Base-by-base conservation (phyloP, 2,888 invertebrate species). In the Diarsia mendica region DNA sequence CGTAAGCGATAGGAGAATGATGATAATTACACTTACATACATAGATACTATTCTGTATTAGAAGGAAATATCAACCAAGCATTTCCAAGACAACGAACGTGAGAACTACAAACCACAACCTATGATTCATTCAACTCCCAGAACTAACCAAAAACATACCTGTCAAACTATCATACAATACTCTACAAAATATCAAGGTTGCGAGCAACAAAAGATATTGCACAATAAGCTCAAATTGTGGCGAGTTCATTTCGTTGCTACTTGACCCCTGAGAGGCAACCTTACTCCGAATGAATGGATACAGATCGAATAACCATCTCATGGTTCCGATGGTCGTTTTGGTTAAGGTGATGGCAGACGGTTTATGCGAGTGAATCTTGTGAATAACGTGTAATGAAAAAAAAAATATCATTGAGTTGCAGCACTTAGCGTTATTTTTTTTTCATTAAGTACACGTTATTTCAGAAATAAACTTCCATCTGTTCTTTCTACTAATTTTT, bases 151-250 rank as follows among this genome's bases (percentile, higher is more conserved):
- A 77, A 77, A 77, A 33, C 5, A 65, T 66, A 87, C 66, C 77
- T 87, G 81, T 83, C 76, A 83, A 70, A 80, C 61, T 73, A 74
- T 79, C 69, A 72, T 74, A 79, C 39, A 51, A 61, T 66, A 85
- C 58, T 71, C 39, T 55, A 73, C 44, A 77, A 87, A 87, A 87
- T 88, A 83, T 82, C 88, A 87, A 87, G 87, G 87, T 86, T 84
- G 83, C 67, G 71, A 60, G 67, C 70, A 82, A 88, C 87, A 86
- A 88, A 88, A 78, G 70, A 67, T 28, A 63, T 84, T 83, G 53
- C 85, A 79, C 80, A 87, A 87, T 88, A 58, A 79, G 58, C 23
- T n/a, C 77, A 64, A 72, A 85, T 86, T 87, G 84, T 86, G 88
- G 88, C 70, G 80, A 82, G 75, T 85, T 72, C 80, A 86, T 80